These are phyloP conservation scores for Rhingia rostrata DNA, from an alignment of 2,888 invertebrate genomes.

Conservation along the genomic window DNA sequence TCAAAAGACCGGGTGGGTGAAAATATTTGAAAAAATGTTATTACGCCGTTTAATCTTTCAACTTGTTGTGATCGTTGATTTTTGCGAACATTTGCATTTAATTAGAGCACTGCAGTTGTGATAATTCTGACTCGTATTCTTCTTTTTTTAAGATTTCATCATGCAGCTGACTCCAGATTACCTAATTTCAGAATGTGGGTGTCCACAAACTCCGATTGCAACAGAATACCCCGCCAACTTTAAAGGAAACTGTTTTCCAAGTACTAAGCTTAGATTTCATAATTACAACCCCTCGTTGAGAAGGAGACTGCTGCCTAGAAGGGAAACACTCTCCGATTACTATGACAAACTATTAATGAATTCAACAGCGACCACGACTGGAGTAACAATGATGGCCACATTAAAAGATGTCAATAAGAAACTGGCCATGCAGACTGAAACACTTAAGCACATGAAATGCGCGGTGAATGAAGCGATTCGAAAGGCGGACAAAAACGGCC, in stretches of 20 bases:
- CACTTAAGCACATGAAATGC: slow-evolving; percentile 53
- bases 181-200: slow-evolving; percentile 79
- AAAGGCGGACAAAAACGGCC: slow-evolving; percentile 46
- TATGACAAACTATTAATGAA: slow-evolving; percentile 76
- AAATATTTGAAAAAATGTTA: neutral
- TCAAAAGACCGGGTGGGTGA: slow-evolving; percentile 35
- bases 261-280: slow-evolving; percentile 44
- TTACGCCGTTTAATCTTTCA: slow-evolving; percentile 21
- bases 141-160: slow-evolving; percentile 27
- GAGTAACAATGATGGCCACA: neutral
- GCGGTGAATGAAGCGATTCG: slow-evolving; percentile 54
- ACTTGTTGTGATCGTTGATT: neutral
- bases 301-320: slow-evolving; percentile 77
- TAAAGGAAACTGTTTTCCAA: slow-evolving; percentile 33
- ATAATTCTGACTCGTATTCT: slow-evolving; percentile 38
- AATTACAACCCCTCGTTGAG: slow-evolving; percentile 65
- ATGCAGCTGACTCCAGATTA: slow-evolving; percentile 79
- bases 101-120: slow-evolving; percentile 33
- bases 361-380: slow-evolving; percentile 57
- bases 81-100: neutral
- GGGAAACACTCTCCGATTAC: slow-evolving; percentile 79
- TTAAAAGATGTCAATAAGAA: slow-evolving; percentile 26
- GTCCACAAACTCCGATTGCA: slow-evolving; percentile 75
- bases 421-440: slow-evolving; percentile 16
- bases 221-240: slow-evolving; percentile 37